Evolutionary conservation across 2,113 vertebrate genomes (phyloP), one percentile per base, ranked within the genome.

Genomic region (Zingel zingel): DNA sequence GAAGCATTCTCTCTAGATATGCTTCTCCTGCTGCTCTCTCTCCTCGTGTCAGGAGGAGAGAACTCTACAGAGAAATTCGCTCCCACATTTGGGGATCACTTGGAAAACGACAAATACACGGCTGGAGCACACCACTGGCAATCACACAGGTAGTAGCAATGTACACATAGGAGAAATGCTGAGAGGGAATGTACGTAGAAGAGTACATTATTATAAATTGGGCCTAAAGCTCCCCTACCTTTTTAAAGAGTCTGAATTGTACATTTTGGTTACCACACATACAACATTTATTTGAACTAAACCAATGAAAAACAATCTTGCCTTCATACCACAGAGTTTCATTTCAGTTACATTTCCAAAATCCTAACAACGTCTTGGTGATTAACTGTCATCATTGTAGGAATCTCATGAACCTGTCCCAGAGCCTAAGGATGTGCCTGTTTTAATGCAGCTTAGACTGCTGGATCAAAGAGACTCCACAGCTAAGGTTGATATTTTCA

Each of bases 381-480:
- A 39, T 71, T 50, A 43, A 53, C 50, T 89, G 43, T 76, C 11
- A 48, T 82, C 33, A 4, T 69, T 83, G 43, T 21, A 93, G 91
- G 90, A 94, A 48, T 88, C 89, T 10, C 70, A 79, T 6, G 91
- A 92, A 10, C 66, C 85, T 16, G 83, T 85, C 33, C 88, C 89
- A 39, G 95, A 95, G 56, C 93, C 94, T 23, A 94, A 92, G 91
- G 91, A 94, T 11, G 89, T 96, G 1, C 96, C 96, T 16, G 92
- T 93, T 47, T 90, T 97, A 48, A 79, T 93, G 23, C 94, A 96
- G 74, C 91, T 96, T 43, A 92, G 96, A 58, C 83, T 96, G 74
- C 82, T 97, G 78, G 96, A 97, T 85, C 96, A 97, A 68, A 95
- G 93, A 84, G 95, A 96, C 64, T 93, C 95, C n/a, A 95, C 94